A percentile compares a stretch with the other conserved stretches of the same genome.
phyloP scores from a whole-genome alignment of 2,113 vertebrate species.

The Calcarius ornatus region DNA sequence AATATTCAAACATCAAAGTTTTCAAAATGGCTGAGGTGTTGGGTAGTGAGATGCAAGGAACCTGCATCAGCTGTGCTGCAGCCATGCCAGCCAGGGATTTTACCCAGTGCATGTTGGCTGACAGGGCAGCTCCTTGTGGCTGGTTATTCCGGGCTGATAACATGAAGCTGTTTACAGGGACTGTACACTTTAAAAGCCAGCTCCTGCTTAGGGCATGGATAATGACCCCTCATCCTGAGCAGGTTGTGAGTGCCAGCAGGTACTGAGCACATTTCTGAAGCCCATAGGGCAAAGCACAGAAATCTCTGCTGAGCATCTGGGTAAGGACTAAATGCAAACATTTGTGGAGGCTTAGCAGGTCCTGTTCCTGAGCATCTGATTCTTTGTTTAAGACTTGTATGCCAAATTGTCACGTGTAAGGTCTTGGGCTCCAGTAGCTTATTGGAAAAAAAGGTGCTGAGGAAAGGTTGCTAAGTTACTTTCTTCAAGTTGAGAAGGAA shows the following conservation, averaged over 20 bases:
- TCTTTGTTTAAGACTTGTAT: not conserved
- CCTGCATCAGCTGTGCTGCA: not conserved
- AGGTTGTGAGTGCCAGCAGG: not conserved
- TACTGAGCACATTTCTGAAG: not conserved
- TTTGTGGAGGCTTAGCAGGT: not conserved
- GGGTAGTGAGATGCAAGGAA: fast-evolving
- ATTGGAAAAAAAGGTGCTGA: not conserved
- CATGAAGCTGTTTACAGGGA: not conserved
- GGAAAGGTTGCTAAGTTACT: not conserved
- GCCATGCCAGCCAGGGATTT: fast-evolving
- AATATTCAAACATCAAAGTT: not conserved
- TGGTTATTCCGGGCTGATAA: not conserved
- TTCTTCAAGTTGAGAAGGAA: not conserved
- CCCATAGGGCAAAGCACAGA: not conserved
- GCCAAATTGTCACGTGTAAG: not conserved
- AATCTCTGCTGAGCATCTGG: not conserved
- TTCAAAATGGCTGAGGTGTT: not conserved
- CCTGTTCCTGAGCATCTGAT: not conserved
- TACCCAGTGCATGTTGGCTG: fast-evolving
- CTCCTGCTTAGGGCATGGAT: not conserved
- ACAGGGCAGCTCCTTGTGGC: not conserved
- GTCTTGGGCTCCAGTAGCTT: not conserved
- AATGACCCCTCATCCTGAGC: not conserved
- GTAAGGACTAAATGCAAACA: not conserved
- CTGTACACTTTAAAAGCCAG: not conserved